These are phyloP conservation scores for Amphimallon solstitiale DNA, from an alignment of 2,888 invertebrate species.

Conservation along the genomic window DNA sequence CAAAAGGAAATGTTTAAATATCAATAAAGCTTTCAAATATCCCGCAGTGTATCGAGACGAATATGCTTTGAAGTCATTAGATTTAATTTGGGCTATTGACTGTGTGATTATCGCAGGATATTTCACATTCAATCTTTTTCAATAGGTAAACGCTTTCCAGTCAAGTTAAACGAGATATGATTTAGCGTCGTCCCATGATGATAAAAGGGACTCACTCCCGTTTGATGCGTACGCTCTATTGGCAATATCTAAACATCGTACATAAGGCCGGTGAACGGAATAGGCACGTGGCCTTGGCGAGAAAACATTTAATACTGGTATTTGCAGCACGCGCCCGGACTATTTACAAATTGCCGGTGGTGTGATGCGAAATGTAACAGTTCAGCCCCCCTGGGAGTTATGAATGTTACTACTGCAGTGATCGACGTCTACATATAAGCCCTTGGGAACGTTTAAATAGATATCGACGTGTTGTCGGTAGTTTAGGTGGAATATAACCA, in stretches of 20 bases:
- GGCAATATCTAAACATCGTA: conserved; percentile 42
- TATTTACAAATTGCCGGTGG: conserved; percentile 63
- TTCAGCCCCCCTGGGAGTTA: conserved; percentile 30
- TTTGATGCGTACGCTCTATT: conserved; percentile 37
- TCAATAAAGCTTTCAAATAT: too few species aligned
- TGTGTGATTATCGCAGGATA: conserved; percentile 14
- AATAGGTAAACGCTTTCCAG: conserved; percentile 12
- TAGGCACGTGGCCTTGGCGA: conserved; percentile 60
- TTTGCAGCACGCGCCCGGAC: conserved; percentile 61
- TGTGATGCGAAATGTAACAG: conserved; percentile 49
- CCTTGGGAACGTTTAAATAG: conserved; percentile 23
- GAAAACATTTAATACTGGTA: conserved; percentile 63
- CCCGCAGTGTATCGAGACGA: too few species aligned
- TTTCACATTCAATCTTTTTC: conserved; percentile 27
- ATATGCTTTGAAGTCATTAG: too few species aligned
- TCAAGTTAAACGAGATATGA: conserved; percentile 31
- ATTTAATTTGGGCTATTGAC: conserved; percentile 6
- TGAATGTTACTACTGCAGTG: conserved; percentile 24
- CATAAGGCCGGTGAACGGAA: conserved; percentile 42
- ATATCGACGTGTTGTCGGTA: conserved; percentile 12
- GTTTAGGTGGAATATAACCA: not conserved
- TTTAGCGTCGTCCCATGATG: conserved; percentile 23
- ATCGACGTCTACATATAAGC: conserved; percentile 33
- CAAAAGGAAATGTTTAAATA: too few species aligned
- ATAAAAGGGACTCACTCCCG: conserved; percentile 25